These are phyloP conservation scores for Caerostris extrusa DNA, from an alignment of 1,140 invertebrate genomes.

Conservation along the genomic window DNA sequence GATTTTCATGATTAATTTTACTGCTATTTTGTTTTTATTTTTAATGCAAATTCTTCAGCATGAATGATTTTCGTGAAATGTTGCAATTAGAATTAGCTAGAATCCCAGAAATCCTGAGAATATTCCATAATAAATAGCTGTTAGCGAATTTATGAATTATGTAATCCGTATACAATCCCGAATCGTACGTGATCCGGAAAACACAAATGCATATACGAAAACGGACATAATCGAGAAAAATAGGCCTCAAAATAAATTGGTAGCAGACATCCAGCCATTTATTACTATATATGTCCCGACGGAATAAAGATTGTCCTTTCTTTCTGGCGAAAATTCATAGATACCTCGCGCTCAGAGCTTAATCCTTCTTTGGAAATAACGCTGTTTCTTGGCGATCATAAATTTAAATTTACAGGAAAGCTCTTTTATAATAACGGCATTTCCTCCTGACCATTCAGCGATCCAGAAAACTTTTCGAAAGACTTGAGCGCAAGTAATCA, in stretches of 20 bases:
- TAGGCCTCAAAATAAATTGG: slow-evolving; percentile 14
- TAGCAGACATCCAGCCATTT: not conserved
- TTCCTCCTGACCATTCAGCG: not conserved
- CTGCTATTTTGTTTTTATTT: too few species aligned
- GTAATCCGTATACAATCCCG: not conserved
- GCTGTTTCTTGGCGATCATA: slow-evolving; percentile 8
- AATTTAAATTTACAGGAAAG: slow-evolving; percentile 55
- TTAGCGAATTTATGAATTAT: not conserved
- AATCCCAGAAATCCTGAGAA: too few species aligned
- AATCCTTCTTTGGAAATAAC: slow-evolving; percentile 8
- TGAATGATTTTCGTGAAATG: too few species aligned
- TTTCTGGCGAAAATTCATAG: not conserved
- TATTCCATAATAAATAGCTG: too few species aligned
- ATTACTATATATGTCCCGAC: slow-evolving; percentile 19
- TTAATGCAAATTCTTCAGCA: too few species aligned
- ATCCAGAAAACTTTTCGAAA: not conserved
- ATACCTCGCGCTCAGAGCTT: not conserved
- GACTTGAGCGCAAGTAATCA: not conserved
- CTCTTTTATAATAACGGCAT: slow-evolving; percentile 40
- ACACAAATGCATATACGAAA: not conserved
- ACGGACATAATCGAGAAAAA: slow-evolving; percentile 10
- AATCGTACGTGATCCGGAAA: not conserved
- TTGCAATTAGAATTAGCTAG: too few species aligned
- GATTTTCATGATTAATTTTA: too few species aligned
- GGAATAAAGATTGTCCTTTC: not conserved